Conservation (phyloP, 2,113 vertebrate genomes). For the Daphoenositta chrysoptera region DNA sequence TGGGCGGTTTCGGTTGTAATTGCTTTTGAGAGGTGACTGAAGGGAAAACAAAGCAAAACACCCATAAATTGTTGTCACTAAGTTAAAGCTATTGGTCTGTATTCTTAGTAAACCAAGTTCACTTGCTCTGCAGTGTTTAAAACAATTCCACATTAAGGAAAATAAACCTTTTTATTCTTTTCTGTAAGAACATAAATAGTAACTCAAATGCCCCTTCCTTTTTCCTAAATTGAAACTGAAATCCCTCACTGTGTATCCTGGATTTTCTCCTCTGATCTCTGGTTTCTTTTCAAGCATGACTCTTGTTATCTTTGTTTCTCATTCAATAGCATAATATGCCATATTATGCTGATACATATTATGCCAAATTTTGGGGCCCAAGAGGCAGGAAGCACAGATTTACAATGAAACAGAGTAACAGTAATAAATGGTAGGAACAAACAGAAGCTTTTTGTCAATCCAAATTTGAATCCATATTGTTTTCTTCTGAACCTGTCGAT, state of each 20-base stretch:
- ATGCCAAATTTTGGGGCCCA: background rate
- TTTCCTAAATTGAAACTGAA: background rate
- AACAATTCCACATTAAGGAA: background rate
- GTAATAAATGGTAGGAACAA: background rate
- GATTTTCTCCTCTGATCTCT: background rate
- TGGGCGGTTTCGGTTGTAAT: background rate
- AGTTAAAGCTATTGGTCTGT: background rate
- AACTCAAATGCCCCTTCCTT: background rate
- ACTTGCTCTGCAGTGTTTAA: background rate
- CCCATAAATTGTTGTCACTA: background rate
- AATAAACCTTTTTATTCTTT: background rate
- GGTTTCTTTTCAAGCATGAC: background rate
- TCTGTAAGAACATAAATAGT: background rate
- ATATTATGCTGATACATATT: background rate
- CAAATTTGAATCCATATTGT: background rate
- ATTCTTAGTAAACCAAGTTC: background rate
- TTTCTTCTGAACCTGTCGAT: background rate
- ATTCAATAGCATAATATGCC: background rate
- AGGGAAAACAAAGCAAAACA: background rate
- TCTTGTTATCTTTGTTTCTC: background rate
- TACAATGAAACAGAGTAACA: background rate
- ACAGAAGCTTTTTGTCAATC: background rate
- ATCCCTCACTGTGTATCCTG: background rate
- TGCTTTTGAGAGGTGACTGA: constrained; percentile 32
- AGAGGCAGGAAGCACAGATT: background rate